Conservation (phyloP, 2,113 vertebrate genomes). For the Toxotes chatareus region DNA sequence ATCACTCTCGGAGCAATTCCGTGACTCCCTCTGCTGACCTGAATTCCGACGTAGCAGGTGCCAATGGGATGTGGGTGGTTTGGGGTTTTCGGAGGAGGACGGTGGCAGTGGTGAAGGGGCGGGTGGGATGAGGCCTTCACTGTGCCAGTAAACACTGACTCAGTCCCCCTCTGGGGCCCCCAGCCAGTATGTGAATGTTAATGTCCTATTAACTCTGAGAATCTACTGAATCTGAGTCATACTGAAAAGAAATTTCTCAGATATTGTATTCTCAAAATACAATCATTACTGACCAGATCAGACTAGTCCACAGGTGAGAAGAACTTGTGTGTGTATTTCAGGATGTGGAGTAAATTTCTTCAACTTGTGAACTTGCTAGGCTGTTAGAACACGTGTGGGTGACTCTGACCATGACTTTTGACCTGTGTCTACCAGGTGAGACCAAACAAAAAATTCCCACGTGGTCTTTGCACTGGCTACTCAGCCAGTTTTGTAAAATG, state of each 20-base stretch:
- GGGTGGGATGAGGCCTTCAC: constrained; percentile 41
- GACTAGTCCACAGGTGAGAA: too few species aligned
- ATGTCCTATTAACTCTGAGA: not conserved
- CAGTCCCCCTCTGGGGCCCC: constrained; percentile 9
- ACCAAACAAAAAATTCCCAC: constrained; percentile 7
- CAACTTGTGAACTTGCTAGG: not conserved
- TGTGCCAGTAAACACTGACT: constrained; percentile 59
- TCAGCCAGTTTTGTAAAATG: not conserved
- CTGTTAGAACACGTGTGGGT: not conserved
- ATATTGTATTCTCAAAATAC: not conserved
- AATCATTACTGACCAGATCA: not conserved
- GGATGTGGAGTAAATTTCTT: not conserved
- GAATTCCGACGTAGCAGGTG: constrained; percentile 74
- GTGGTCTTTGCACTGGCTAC: not conserved
- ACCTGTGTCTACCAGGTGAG: constrained; percentile 21
- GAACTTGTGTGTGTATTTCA: not conserved
- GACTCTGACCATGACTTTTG: constrained; percentile 19
- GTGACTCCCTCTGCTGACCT: constrained; percentile 78
- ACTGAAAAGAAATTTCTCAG: not conserved
- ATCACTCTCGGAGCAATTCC: constrained; percentile 60
- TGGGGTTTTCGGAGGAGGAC: constrained; percentile 33
- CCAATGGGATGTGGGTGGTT: constrained; percentile 73
- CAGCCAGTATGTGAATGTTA: not conserved
- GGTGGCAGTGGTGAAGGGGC: constrained; percentile 29
- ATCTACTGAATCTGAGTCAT: not conserved